Evolutionary conservation across 2,113 vertebrate species (phyloP).

Genomic region (Ranitomeya imitator): DNA sequence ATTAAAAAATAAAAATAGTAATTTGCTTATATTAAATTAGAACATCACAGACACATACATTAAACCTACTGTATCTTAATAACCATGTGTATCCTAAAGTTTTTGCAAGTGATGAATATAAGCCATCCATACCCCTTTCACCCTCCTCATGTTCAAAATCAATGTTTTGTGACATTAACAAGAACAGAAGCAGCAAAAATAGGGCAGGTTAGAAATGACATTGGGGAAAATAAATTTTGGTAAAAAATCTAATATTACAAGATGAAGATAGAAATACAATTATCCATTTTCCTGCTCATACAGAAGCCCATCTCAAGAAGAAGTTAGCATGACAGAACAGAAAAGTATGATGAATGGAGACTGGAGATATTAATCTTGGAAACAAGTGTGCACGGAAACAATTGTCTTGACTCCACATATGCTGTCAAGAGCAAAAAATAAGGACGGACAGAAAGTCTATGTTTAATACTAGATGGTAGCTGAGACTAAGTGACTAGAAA

Average conservation of each 20-base stretch:
- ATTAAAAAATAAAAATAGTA: too few relatives aligned
- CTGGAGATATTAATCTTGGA: conserved; percentile 59
- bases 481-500: neutral
- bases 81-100: too few relatives aligned
- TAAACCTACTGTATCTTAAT: too few relatives aligned
- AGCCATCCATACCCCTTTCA: too few relatives aligned
- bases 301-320: conserved; percentile 56
- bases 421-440: conserved; percentile 47
- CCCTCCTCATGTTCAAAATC: neutral
- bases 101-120: too few relatives aligned
- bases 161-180: neutral
- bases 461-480: fast-evolving
- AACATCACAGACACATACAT: too few relatives aligned
- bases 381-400: conserved; percentile 46
- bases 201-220: conserved; percentile 51
- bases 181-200: too few relatives aligned
- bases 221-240: conserved; percentile 34
- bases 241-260: conserved; percentile 31
- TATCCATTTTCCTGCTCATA: conserved; percentile 52
- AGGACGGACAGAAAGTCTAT: conserved; percentile 50
- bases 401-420: conserved; percentile 59
- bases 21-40: too few relatives aligned
- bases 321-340: conserved; percentile 58
- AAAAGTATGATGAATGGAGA: conserved; percentile 61
- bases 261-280: conserved; percentile 33